phyloP scores from a whole-genome alignment of 1,140 invertebrate genomes.

The Ips typographus region DNA sequence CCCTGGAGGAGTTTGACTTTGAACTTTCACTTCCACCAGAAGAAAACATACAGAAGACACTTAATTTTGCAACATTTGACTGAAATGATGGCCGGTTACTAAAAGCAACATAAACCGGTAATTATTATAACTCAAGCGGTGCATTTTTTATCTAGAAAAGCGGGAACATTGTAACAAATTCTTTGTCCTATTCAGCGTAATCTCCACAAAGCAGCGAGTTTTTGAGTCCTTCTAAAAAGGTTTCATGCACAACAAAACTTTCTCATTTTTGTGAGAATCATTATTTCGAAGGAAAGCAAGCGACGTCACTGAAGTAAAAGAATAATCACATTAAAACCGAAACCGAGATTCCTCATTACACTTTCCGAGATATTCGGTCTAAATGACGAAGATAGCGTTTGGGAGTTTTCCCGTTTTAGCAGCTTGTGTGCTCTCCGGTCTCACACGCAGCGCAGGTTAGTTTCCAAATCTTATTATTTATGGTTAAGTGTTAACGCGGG shows the following conservation, averaged over 20 bases:
- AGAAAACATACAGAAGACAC: no score
- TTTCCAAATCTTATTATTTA: conserved; percentile 36
- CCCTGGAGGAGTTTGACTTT: conserved; percentile 59
- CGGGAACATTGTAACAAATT: neutral
- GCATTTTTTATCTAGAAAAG: no score
- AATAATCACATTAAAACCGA: conserved; percentile 19
- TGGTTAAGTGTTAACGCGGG: conserved; percentile 30
- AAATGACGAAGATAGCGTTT: conserved; percentile 10
- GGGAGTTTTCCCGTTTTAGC: conserved; percentile 38
- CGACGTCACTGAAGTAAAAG: conserved; percentile 3
- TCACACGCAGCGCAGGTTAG: conserved; percentile 43
- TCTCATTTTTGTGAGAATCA: conserved; percentile 1
- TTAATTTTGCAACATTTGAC: no score
- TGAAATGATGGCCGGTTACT: no score
- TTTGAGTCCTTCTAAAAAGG: neutral
- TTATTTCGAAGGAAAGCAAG: conserved; percentile 1
- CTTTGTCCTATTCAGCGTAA: conserved; percentile 1
- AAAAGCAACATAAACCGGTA: no score
- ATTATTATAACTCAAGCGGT: no score
- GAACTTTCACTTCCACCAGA: conserved; percentile 44
- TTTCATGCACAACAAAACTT: conserved; percentile 3
- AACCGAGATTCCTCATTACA: conserved; percentile 7
- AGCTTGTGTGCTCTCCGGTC: conserved; percentile 39
- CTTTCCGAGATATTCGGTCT: conserved; percentile 10
- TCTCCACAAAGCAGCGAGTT: neutral